A percentile compares a stretch with the other conserved stretches of the same genome.
Conservation (phyloP, 2,797 vertebrate species). For the Moxostoma hubbsi region DNA sequence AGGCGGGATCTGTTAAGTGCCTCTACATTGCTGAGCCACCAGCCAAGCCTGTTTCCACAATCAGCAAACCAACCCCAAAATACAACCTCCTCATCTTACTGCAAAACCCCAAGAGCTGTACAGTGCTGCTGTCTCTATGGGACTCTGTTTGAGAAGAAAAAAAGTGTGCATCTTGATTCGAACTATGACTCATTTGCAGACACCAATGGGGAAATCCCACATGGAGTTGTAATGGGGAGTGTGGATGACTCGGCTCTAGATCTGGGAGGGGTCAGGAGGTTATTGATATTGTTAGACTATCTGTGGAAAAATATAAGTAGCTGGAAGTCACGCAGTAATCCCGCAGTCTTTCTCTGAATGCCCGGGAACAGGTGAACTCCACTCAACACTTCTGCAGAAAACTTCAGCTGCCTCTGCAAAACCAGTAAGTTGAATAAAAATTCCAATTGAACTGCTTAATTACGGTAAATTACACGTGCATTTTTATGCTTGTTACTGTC, state of each 20-base stretch:
- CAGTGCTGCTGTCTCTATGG: conserved; percentile 40
- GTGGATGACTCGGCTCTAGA: conserved; percentile 62
- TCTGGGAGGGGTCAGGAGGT: conserved; percentile 73
- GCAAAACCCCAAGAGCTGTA: conserved; percentile 41
- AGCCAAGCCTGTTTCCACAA: conserved; percentile 53
- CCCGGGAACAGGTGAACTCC: conserved; percentile 76
- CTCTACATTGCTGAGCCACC: conserved; percentile 29
- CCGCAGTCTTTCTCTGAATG: conserved; percentile 85
- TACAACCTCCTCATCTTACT: conserved; percentile 30
- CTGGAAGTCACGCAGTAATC: conserved; percentile 72
- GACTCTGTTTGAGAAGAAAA: conserved; percentile 21
- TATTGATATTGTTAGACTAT: conserved; percentile 74
- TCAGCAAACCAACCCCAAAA: conserved; percentile 37
- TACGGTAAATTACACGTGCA: too few relatives aligned
- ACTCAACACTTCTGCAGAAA: conserved; percentile 66
- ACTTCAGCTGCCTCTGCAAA: conserved; percentile 67
- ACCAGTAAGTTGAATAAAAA: conserved; percentile 73
- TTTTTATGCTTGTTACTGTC: too few relatives aligned
- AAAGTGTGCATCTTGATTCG: conserved; percentile 25
- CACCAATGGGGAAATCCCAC: conserved; percentile 51
- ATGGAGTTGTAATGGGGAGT: conserved; percentile 48
- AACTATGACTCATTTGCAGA: conserved; percentile 44
- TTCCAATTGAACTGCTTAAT: not conserved
- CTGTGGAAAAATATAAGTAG: conserved; percentile 87
- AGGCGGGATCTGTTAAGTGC: conserved; percentile 62